Evolutionary conservation across 2,888 invertebrate genomes (phyloP), one percentile per base, ranked within the genome.

Genomic region (Eumacrocentrus americanus): DNA sequence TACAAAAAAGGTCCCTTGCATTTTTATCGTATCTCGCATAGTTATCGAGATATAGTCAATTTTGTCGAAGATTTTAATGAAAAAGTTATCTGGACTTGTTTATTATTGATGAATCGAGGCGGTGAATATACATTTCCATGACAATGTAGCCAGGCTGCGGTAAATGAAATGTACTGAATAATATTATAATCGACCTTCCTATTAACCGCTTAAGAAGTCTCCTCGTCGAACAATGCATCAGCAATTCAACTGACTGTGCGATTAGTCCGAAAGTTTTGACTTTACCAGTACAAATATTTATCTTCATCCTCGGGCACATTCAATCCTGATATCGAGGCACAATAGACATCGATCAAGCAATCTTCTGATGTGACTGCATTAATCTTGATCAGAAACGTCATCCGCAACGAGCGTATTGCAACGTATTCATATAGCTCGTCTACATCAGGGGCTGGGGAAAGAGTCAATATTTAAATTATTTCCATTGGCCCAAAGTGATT

Each of bases 261-360:
- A 47, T 47, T 47, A 47, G 47, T 25, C 47, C 23, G 12, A 62
- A 61, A 68, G 69, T 75, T 77, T 74, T 72, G 72, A 73, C 74
- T 76, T 38, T 70, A 69, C 72, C 72, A 66, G 70, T 72, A 72
- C 72, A 76, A 77, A 78, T 77, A 78, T 78, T 78, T 75, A 77
- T 78, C 73, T 71, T 73, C 72, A 70, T 74, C 73, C 69, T 61
- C 58, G 51, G 47, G 46, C 47, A 60, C 62, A 64, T 66, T 65
- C 58, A 60, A 58, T 47, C 11, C 34, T 48, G 46, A 40, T 55
- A 46, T 52, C 18, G 57, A 66, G 42, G 67, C 67, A 70, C 37
- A 71, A 69, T 66, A 64, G 68, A 62, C 72, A 68, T 68, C 70
- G 72, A 75, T 74, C 72, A 70, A 67, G 63, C 66, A 68, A 72